phyloP scores from a whole-genome alignment of 2,113 vertebrate genomes.

The Siphamia tubifer region DNA sequence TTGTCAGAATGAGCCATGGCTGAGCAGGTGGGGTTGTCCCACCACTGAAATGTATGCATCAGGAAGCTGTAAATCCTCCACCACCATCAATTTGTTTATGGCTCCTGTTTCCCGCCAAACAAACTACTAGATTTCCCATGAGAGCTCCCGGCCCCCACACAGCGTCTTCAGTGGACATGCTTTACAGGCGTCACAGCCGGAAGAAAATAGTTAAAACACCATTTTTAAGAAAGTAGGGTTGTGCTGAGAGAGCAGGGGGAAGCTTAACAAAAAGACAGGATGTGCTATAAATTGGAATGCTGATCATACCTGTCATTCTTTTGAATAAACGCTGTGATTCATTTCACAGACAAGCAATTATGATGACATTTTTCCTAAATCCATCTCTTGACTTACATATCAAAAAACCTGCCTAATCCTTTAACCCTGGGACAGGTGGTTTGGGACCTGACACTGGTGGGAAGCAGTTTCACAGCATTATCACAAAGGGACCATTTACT shows the following conservation, averaged over 20 bases:
- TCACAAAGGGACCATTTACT: not conserved
- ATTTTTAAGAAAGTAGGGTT: conserved; percentile 54
- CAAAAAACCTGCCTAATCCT: no score
- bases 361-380: conserved; percentile 50
- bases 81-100: conserved; percentile 69
- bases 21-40: conserved; percentile 66
- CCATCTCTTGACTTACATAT: conserved; percentile 48
- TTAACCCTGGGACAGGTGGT: not conserved
- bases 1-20: conserved; percentile 66
- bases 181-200: conserved; percentile 52
- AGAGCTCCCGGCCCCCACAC: conserved; percentile 46
- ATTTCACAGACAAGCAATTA: conserved; percentile 48
- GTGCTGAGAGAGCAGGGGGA: not conserved
- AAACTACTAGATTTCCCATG: conserved; percentile 79
- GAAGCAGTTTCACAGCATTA: not conserved
- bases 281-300: conserved; percentile 47
- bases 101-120: conserved; percentile 76
- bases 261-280: conserved; percentile 34
- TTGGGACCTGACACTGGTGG: not conserved
- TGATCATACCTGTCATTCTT: conserved; percentile 33
- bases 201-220: conserved; percentile 67
- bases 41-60: conserved; percentile 63
- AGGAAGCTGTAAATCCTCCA: conserved; percentile 68
- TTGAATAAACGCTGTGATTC: conserved; percentile 47
- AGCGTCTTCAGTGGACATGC: conserved; percentile 49